A percentile compares a stretch with the other conserved stretches of the same genome.
Conservation (phyloP, 2,888 invertebrate species). For the Endomychus coccineus region DNA sequence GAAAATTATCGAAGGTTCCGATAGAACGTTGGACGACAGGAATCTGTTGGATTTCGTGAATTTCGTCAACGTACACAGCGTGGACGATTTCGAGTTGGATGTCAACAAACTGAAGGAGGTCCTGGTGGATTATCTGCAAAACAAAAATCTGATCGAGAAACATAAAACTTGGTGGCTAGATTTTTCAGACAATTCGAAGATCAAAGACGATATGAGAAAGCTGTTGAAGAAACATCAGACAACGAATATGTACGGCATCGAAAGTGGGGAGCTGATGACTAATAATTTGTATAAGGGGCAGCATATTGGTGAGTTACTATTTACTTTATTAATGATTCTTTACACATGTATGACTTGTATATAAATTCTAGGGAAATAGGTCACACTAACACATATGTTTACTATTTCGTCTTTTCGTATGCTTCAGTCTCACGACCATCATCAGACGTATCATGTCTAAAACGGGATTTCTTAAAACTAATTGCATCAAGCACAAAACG, state of each 20-base stretch:
- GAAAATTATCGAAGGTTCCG: conserved; percentile 32
- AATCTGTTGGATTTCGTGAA: conserved; percentile 33
- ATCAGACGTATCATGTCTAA: too few relatives aligned
- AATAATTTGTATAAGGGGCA: conserved; percentile 9
- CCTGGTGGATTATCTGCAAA: conserved; percentile 32
- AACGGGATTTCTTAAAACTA: too few relatives aligned
- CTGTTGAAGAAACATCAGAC: conserved; percentile 25
- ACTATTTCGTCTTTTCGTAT: too few relatives aligned
- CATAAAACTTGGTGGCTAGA: conserved; percentile 30
- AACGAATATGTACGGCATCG: conserved; percentile 32
- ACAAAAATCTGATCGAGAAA: conserved; percentile 27
- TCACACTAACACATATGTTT: too few relatives aligned
- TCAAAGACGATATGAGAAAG: conserved; percentile 23
- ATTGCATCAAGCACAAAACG: too few relatives aligned
- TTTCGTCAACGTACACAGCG: conserved; percentile 35
- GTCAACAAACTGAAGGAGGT: conserved; percentile 33
- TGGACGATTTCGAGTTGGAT: conserved; percentile 36
- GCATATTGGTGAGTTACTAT: conserved; percentile 10
- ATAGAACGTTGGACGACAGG: conserved; percentile 13
- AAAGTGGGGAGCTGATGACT: conserved; percentile 27
- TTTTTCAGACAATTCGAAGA: conserved; percentile 10
- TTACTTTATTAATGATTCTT: neutral
- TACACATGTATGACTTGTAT: too few relatives aligned
- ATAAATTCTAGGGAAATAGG: too few relatives aligned
- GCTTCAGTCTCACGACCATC: too few relatives aligned